Percentiles rank a stretch among this genome's conserved stretches.
These are phyloP conservation scores for Dryobota labecula DNA, from an alignment of 2,888 invertebrate genomes.

Conservation along the genomic window DNA sequence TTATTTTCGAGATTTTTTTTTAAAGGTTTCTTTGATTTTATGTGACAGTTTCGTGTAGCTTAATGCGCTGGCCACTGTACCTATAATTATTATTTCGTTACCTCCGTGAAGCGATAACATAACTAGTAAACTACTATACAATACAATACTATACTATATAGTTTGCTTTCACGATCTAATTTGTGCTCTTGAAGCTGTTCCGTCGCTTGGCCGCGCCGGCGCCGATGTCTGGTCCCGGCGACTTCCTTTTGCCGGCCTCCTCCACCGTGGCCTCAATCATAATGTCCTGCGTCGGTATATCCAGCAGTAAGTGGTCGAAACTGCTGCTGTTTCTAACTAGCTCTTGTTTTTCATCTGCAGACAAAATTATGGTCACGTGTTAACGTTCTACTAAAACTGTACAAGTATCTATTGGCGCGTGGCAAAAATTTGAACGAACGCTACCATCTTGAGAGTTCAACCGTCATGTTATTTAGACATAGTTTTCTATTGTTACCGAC, in stretches of 20 bases:
- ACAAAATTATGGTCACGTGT: slow-evolving; percentile 51
- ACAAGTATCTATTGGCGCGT: background rate
- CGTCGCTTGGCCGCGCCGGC: slow-evolving; percentile 72
- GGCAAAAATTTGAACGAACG: background rate
- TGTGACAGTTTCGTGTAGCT: no score
- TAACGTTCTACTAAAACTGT: background rate
- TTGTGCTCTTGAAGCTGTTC: slow-evolving; percentile 68
- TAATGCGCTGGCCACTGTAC: no score
- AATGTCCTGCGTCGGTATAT: slow-evolving; percentile 82
- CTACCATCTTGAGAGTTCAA: background rate
- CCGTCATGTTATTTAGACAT: no score
- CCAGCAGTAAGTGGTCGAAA: slow-evolving; percentile 80
- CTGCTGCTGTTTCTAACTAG: slow-evolving; percentile 71
- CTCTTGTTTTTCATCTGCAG: slow-evolving; percentile 78
- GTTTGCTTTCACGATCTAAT: slow-evolving; percentile 71
- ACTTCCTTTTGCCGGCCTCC: slow-evolving; percentile 75
- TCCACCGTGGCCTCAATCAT: slow-evolving; percentile 74
- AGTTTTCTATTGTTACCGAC: no score
- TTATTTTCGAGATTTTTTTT: no score
- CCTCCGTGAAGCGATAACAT: background rate
- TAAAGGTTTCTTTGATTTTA: no score
- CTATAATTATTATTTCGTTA: background rate
- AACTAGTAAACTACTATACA: background rate
- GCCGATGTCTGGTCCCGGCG: slow-evolving; percentile 70
- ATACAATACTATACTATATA: no score